Evolutionary conservation across 2,797 vertebrate species (phyloP).

Genomic region (Glossophaga mutica): DNA sequence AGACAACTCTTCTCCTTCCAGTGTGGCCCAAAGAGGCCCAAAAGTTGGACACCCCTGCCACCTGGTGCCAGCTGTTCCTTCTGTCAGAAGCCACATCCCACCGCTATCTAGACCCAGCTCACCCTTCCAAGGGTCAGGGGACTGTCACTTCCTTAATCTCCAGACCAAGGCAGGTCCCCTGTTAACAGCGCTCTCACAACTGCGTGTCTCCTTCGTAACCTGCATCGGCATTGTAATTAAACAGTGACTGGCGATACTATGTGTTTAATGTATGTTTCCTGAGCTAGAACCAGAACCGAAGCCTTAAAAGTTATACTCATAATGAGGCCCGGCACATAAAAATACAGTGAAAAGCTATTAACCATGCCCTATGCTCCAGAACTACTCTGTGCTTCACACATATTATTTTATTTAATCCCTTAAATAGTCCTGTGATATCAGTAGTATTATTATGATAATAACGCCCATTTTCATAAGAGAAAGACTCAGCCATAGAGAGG

Average conservation of each 20-base stretch:
- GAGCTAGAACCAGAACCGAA: background rate
- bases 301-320: background rate
- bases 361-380: background rate
- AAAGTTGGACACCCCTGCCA: too few relatives aligned
- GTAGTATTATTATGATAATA: background rate
- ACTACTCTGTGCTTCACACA: background rate
- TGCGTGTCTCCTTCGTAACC: background rate
- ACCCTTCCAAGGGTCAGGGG: background rate
- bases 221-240: background rate
- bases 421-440: background rate
- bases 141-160: background rate
- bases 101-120: background rate
- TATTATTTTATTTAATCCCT: background rate
- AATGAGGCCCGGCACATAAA: background rate
- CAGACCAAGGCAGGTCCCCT: background rate
- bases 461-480: background rate
- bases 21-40: too few relatives aligned
- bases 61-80: background rate
- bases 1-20: too few relatives aligned
- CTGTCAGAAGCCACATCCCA: background rate
- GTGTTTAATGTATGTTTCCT: constrained; percentile 11
- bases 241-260: background rate
- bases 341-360: background rate
- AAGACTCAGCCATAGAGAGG: background rate
- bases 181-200: background rate